These are phyloP conservation scores for Notodonta dromedarius DNA, from an alignment of 2,888 invertebrate genomes.

Conservation along the genomic window DNA sequence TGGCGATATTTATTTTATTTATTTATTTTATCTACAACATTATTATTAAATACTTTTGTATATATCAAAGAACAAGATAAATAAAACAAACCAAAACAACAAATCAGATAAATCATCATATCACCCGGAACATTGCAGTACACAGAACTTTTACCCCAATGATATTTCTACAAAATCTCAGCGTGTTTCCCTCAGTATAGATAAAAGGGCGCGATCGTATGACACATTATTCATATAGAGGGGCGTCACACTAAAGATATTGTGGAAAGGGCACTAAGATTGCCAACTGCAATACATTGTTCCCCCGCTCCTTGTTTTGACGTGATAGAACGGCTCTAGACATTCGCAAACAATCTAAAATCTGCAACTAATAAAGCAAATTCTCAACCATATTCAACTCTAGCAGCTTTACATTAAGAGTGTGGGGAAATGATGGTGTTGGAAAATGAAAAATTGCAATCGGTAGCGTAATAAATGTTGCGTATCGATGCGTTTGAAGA, in stretches of 20 bases:
- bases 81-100: conserved; percentile 1
- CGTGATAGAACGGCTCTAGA: conserved; percentile 78
- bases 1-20: too few relatives aligned
- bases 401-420: not conserved
- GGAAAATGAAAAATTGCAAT: conserved; percentile 42
- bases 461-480: conserved; percentile 78
- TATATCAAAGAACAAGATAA: not conserved
- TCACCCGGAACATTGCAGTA: conserved; percentile 13
- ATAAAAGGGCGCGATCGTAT: conserved; percentile 78
- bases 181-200: conserved; percentile 64
- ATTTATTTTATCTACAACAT: too few relatives aligned
- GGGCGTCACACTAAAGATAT: conserved; percentile 81
- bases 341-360: conserved; percentile 57
- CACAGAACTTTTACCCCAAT: conserved; percentile 34
- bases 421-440: conserved; percentile 6
- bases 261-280: conserved; percentile 83
- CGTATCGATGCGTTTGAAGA: conserved; percentile 83
- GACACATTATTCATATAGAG: conserved; percentile 82
- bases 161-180: conserved; percentile 52
- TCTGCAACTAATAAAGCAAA: conserved; percentile 24
- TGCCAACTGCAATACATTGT: conserved; percentile 81
- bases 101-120: conserved; percentile 5
- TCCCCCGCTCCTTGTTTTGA: conserved; percentile 80
- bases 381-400: conserved; percentile 16
- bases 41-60: too few relatives aligned